These are phyloP conservation scores for Lycodopsis pacificus DNA, from an alignment of 2,797 vertebrate species.

Conservation along the genomic window DNA sequence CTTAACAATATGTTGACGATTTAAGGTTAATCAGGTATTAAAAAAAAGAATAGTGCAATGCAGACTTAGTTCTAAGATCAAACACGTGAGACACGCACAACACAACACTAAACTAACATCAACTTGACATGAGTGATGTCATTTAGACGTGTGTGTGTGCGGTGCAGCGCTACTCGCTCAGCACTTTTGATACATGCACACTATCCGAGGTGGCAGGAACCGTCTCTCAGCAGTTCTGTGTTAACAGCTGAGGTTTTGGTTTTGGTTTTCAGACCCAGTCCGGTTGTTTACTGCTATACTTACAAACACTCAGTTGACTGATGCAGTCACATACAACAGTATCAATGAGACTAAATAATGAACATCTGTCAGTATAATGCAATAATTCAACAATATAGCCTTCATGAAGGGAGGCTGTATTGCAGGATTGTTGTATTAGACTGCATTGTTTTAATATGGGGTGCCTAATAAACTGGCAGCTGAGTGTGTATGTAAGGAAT, in stretches of 20 bases:
- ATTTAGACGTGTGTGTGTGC: slow-evolving; percentile 6
- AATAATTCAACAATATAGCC: not conserved
- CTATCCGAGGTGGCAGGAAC: slow-evolving; percentile 42
- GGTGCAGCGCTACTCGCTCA: slow-evolving; percentile 28
- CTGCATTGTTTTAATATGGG: not conserved
- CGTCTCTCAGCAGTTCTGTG: slow-evolving; percentile 43
- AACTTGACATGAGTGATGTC: slow-evolving; percentile 7
- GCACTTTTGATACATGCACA: slow-evolving; percentile 38
- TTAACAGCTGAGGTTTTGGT: slow-evolving; percentile 31
- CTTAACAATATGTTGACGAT: not conserved
- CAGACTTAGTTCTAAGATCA: not conserved
- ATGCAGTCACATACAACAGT: not conserved
- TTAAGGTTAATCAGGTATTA: not conserved
- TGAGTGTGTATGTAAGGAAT: slow-evolving; percentile 10
- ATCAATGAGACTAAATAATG: not conserved
- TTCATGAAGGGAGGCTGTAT: not conserved
- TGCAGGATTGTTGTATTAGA: not conserved
- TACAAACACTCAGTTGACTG: not conserved
- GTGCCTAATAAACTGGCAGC: not conserved
- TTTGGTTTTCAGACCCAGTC: slow-evolving; percentile 1
- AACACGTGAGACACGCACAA: not conserved
- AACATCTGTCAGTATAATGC: not conserved
- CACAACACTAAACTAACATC: slow-evolving; percentile 5
- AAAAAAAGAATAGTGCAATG: not conserved
- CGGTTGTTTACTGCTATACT: slow-evolving; percentile 1